Percentiles rank a stretch among this genome's conserved stretches.
Evolutionary conservation across 2,113 vertebrate species (phyloP).

Genomic region (Vulpes ferrilata): DNA sequence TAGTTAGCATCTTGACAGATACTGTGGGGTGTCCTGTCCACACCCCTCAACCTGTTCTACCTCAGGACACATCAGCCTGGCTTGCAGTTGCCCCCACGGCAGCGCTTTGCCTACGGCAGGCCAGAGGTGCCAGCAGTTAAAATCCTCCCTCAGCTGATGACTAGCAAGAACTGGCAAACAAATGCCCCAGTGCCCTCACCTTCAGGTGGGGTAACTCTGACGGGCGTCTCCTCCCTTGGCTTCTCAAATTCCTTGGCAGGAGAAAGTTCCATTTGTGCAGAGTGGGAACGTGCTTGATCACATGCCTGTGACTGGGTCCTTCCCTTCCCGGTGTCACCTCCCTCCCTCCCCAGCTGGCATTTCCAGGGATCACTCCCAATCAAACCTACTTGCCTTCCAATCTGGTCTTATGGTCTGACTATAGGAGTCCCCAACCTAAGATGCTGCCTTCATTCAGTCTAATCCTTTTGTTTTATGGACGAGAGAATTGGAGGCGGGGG

Average conservation of each 20-base stretch:
- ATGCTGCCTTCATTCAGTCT: neutral
- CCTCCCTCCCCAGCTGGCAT: too few species aligned
- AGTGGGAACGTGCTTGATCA: neutral
- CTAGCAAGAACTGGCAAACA: neutral
- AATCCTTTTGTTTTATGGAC: neutral
- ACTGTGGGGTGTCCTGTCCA: neutral
- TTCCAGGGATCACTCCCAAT: neutral
- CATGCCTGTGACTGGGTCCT: accelerated
- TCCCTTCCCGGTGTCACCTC: neutral
- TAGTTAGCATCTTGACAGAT: neutral
- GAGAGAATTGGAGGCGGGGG: neutral
- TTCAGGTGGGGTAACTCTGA: neutral
- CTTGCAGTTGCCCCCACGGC: neutral
- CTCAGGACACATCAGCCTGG: neutral
- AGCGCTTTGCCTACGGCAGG: neutral
- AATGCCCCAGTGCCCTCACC: neutral
- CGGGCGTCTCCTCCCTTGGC: neutral
- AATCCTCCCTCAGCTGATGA: neutral
- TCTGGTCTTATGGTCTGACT: neutral
- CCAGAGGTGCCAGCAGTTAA: neutral
- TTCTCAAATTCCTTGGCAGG: neutral
- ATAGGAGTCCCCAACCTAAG: neutral
- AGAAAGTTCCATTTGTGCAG: neutral
- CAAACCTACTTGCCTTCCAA: neutral
- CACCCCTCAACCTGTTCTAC: neutral